A percentile compares a stretch with the other conserved stretches of the same genome.
phyloP scores from a whole-genome alignment of 2,888 invertebrate genomes.

The Cheilosia urbana region DNA sequence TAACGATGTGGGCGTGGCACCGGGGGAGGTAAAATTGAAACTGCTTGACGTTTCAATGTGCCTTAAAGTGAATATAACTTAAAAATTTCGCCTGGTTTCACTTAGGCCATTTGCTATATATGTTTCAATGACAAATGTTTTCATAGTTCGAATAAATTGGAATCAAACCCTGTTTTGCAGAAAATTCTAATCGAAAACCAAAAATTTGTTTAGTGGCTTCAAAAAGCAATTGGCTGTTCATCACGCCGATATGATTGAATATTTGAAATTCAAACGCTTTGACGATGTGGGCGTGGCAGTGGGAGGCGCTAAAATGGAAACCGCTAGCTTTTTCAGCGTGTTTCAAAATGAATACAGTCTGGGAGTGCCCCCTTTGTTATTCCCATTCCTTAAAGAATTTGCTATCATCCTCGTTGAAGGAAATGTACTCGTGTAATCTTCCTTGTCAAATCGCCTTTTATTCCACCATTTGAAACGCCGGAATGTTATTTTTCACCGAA shows the following conservation, averaged over 20 bases:
- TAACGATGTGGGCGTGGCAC: conserved; percentile 6
- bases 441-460: too few species aligned
- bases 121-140: too few species aligned
- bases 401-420: too few species aligned
- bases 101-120: too few species aligned
- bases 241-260: too few species aligned
- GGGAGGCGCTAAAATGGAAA: neutral
- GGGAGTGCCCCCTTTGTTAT: neutral
- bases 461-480: too few species aligned
- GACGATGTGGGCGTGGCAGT: conserved; percentile 10
- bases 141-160: too few species aligned
- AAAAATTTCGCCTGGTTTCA: neutral
- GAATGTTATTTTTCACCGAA: too few species aligned
- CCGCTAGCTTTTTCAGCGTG: neutral
- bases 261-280: neutral
- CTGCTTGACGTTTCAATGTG: neutral
- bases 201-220: neutral
- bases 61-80: neutral
- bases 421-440: too few species aligned
- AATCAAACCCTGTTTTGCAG: neutral
- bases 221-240: neutral
- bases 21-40: neutral
- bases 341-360: neutral
- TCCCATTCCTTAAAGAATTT: too few species aligned
- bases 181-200: neutral